These are phyloP conservation scores for Psilopsiagon aurifrons DNA, from an alignment of 2,113 vertebrate species.

Conservation along the genomic window DNA sequence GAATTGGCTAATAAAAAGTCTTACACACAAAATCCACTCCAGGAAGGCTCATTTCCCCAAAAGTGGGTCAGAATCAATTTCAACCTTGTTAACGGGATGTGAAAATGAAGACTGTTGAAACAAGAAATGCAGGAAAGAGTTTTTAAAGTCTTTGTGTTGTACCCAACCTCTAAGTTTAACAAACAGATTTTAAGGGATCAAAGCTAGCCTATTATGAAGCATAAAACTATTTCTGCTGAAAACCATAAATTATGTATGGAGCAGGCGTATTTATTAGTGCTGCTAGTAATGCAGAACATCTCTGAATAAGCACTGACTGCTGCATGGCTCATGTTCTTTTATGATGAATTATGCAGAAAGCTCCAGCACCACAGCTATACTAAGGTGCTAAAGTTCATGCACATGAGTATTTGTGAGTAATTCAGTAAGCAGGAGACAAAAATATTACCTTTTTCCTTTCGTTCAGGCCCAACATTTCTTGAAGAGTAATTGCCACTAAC, in stretches of 20 bases:
- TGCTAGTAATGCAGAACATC: constrained; percentile 39
- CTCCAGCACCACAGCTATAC: constrained; percentile 21
- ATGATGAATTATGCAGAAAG: constrained; percentile 74
- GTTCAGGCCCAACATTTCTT: not conserved
- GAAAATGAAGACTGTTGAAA: constrained; percentile 15
- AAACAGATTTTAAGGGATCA: constrained; percentile 52
- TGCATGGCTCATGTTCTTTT: constrained; percentile 63
- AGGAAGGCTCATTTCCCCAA: constrained; percentile 47
- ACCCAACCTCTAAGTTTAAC: constrained; percentile 6
- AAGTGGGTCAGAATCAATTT: constrained; percentile 60
- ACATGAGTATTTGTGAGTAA: constrained; percentile 9
- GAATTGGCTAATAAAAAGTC: constrained; percentile 62
- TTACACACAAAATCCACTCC: constrained; percentile 59
- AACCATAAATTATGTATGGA: constrained; percentile 62
- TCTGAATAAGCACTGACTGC: constrained; percentile 58
- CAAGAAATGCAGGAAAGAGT: constrained; percentile 3
- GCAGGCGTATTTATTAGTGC: constrained; percentile 51
- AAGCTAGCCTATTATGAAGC: constrained; percentile 56
- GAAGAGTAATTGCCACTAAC: constrained; percentile 16
- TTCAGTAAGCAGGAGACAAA: constrained; percentile 19
- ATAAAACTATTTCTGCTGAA: constrained; percentile 36
- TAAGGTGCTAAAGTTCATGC: constrained; percentile 60
- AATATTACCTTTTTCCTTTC: constrained; percentile 5
- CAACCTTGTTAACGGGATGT: constrained; percentile 4
- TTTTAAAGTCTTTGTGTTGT: constrained; percentile 54